Evolutionary conservation across 2,113 vertebrate species (phyloP), one percentile per base, ranked within the genome.

Genomic region (Ovibos moschatus): DNA sequence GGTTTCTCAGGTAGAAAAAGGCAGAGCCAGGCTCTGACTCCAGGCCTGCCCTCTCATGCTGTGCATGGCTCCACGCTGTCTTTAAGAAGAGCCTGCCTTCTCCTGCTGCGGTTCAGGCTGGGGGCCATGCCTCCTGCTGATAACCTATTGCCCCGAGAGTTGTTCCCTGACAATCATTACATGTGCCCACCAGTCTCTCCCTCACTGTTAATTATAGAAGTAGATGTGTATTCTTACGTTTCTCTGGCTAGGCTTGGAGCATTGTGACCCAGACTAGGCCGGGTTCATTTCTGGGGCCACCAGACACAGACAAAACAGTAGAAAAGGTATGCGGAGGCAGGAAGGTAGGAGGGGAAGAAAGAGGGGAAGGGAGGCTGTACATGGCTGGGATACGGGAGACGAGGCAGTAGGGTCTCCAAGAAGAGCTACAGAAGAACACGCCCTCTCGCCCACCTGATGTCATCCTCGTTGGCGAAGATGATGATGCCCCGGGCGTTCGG

Each of bases 401-500:
- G 15, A 30, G 28, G 40, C 6, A 11, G 6, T 4, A 40, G 84
- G 53, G 15, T 33, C 62, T 76, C 67, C 10, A 5, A 16, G 51
- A 30, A 62, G 2, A 53, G 15, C 3, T 17, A 55, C 7, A 23
- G 1, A 16, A 86, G 43, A 27, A 28, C 19, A 19, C 0, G 30
- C 6, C 53, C 2, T 1, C 47, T 3, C 1, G 76, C 99, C 98
- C 96, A 99, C 99, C 98, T 99, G 97, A 99, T 99, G 98, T 99
- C 99, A 10, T 99, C 99, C 96, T 99, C 99, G 0, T 98, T 99
- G 94, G 99, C 99, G 9, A 99, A 99, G 93, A 99, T 99, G 97
- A 99, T 99, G 98, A 99, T 98, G 53, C 99, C 99, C 0, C 99
- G 98, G 19, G 99, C 99, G 0, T 99, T 99, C n/a, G 99, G 98